These are phyloP conservation scores for Euplexia lucipara DNA, from an alignment of 2,888 invertebrate genomes.

Conservation along the genomic window DNA sequence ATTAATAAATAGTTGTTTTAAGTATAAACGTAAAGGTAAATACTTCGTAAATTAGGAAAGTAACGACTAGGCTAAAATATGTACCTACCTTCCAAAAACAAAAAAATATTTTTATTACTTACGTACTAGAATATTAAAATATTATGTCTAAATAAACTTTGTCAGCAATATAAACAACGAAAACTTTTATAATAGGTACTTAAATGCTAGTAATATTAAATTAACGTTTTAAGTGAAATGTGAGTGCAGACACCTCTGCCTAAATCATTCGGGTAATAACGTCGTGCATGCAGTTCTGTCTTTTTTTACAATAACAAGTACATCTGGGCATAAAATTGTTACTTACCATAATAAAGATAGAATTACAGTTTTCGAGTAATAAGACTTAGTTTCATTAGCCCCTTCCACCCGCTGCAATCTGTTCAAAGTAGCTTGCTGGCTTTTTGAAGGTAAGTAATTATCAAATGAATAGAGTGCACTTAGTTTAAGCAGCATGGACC, in stretches of 20 bases:
- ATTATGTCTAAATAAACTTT: conserved; percentile 15
- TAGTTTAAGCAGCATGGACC: no score
- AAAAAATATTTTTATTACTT: conserved; percentile 10
- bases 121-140: conserved; percentile 5
- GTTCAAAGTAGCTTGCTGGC: no score
- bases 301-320: conserved; percentile 11
- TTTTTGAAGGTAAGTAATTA: no score
- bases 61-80: conserved; percentile 18
- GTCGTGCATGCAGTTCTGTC: not conserved
- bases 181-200: conserved; percentile 22
- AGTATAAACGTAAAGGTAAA: conserved; percentile 35
- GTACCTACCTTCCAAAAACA: not conserved
- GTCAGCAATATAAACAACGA: conserved; percentile 31
- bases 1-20: conserved; percentile 39
- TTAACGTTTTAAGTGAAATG: conserved; percentile 13
- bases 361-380: no score
- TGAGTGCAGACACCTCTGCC: not conserved
- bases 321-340: not conserved
- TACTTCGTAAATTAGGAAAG: conserved; percentile 21
- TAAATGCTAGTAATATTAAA: conserved; percentile 12
- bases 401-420: no score
- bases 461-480: no score
- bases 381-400: no score
- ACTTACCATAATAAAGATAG: no score
- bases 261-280: not conserved